Evolutionary conservation across 2,888 invertebrate species (phyloP), one percentile per base, ranked within the genome.

Genomic region (Atrina japonica): DNA sequence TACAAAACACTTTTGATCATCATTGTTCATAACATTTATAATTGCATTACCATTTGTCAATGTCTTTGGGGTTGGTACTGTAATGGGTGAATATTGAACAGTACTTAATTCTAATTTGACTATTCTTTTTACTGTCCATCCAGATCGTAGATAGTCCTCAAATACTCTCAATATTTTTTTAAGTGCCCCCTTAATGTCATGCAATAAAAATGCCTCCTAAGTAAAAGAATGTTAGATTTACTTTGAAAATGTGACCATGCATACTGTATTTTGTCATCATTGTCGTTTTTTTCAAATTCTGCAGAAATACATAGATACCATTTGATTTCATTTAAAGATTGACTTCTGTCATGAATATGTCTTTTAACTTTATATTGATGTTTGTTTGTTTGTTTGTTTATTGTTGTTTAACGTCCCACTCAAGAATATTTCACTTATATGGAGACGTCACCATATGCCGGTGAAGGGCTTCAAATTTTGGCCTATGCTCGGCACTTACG

Each of bases 1-100:
- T 41, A 60, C 29, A 43, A 81, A 77, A 52, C 81, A 79, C 43
- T 77, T 72, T 45, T 75, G 21, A 30, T 79, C 81, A 18, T 71
- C 65, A 64, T 80, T 78, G 5, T 61, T 72, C 0, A 80, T 68
- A 35, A 35, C 35, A 35, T 35, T 35, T 35, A 35, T 21, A 25
- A 50, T 50, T 2, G 25, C 23, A 50, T 21, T 21, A 9, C 18
- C 1, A 1, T 21, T 2, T 18, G 11, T 11, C 3, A 50, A 50
- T 18, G 50, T 50, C 9, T 21, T 21, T 3, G 56, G 56, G 9
- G n/a, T 35, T 30, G 56, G 30, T 35, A 56, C 56, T 30, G 35
- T n/a, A 29, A 56, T 21, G 14, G 56, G 56, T 35, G 30, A 29
- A 35, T 56, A 56, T 18, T 29, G 21, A 16, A 30, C 35, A 23